phyloP scores from a whole-genome alignment of 2,888 invertebrate species.

The Villa cingulata region DNA sequence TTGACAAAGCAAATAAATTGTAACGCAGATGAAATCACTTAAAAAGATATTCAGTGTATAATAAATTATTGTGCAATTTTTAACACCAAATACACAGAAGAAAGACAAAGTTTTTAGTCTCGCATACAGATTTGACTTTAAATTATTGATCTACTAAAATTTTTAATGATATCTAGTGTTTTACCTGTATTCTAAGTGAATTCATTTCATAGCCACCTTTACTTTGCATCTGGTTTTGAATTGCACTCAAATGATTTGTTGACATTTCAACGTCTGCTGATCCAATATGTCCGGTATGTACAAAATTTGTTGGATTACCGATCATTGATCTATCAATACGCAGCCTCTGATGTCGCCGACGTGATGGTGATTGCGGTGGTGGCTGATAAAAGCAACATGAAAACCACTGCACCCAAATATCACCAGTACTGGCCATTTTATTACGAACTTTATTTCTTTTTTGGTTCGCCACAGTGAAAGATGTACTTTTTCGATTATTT shows the following conservation, averaged over 20 bases:
- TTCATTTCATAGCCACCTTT: constrained; percentile 83
- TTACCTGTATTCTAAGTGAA: constrained; percentile 35
- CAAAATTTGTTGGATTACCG: constrained; percentile 88
- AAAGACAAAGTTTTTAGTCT: too few relatives aligned
- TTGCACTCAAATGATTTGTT: constrained; percentile 65
- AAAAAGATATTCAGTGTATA: too few relatives aligned
- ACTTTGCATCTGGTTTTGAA: constrained; percentile 91
- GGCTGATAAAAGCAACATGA: constrained; percentile 78
- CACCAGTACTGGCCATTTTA: constrained; percentile 55
- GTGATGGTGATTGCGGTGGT: constrained; percentile 47
- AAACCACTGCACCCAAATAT: constrained; percentile 85
- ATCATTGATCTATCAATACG: constrained; percentile 90
- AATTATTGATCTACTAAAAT: too few relatives aligned
- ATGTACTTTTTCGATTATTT: neutral
- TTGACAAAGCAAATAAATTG: too few relatives aligned
- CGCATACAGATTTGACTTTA: too few relatives aligned
- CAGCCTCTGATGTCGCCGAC: constrained; percentile 54
- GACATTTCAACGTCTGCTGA: constrained; percentile 80
- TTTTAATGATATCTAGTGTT: constrained; percentile 6
- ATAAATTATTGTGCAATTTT: too few relatives aligned
- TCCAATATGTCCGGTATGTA: constrained; percentile 80
- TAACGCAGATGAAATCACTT: too few relatives aligned
- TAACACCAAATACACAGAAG: too few relatives aligned
- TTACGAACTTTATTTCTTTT: constrained; percentile 18
- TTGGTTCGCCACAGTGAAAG: constrained; percentile 20